Base-by-base conservation (phyloP, 2,113 vertebrate species). In the Argyrosomus japonicus region DNA sequence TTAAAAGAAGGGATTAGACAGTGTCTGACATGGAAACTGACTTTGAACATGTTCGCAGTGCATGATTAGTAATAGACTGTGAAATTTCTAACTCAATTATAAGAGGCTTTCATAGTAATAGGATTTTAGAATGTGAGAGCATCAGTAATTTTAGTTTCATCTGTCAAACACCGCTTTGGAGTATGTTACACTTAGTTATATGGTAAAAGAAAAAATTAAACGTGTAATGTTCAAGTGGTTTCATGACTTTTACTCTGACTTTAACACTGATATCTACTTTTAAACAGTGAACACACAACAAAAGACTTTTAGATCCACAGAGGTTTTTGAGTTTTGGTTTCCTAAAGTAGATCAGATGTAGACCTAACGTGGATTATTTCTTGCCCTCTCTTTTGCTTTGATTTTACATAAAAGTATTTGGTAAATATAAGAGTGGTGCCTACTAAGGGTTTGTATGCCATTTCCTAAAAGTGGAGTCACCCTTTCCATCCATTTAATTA, bases 1-100 rank as follows among this genome's bases (percentile, higher is more conserved):
- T 93, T 92, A 93, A 90, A 94, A 77, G 76, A 63, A 73, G 75
- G 90, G 91, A 94, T 94, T 93, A 93, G 87, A 91, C 81, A 15
- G 65, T 87, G 90, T 87, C 84, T 85, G 91, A 93, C 88, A 93
- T 74, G 80, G 89, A 93, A 82, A 87, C 86, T 73, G 82, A 78
- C 91, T 93, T 93, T 93, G 91, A 91, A 93, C 85, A 83, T 90
- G 67, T 88, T 86, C 85, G 57, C 81, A 84, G 79, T 82, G 79
- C 86, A 80, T 91, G 84, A 93, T 94, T 93, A 94, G 88, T 87
- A 87, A 90, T 84, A 83, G 89, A 80, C 91, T 90, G 86, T 87
- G 89, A 90, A 91, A 92, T 91, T 84, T 84, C 78, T 83, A 87
- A 89, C 89, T 92, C 89, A 88, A 90, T 91, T 91, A 93, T 87